These are phyloP conservation scores for Nemotelus nigrinus DNA, from an alignment of 2,888 invertebrate species.

Conservation along the genomic window DNA sequence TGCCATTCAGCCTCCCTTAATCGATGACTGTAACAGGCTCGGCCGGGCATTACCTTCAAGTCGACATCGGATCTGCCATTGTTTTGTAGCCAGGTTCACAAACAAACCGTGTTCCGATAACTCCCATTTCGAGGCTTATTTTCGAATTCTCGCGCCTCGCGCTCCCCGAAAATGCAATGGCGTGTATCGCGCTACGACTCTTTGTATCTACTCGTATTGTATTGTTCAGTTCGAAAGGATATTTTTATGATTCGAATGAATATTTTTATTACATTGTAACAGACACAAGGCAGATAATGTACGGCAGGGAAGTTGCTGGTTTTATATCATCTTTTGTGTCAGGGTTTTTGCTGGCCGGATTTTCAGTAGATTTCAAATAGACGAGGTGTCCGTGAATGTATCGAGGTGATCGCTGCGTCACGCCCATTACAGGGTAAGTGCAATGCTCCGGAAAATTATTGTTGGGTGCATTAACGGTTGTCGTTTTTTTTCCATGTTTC, in stretches of 20 bases:
- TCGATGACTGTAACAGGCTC: neutral
- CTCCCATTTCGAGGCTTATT: neutral
- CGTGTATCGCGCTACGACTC: neutral
- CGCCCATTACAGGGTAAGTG: conserved; percentile 26
- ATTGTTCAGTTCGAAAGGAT: conserved; percentile 22
- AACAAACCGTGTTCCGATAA: conserved; percentile 17
- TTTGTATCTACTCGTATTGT: neutral
- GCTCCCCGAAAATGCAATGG: conserved; percentile 25
- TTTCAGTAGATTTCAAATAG: conserved; percentile 24
- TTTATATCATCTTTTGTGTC: conserved; percentile 10
- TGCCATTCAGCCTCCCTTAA: conserved; percentile 31
- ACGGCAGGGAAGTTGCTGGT: conserved; percentile 25
- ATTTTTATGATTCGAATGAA: conserved; percentile 32
- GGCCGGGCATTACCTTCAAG: conserved; percentile 16
- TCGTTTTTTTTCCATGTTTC: neutral
- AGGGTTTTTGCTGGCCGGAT: neutral
- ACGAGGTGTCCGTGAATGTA: conserved; percentile 16
- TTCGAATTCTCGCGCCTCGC: conserved; percentile 19
- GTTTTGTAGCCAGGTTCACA: conserved; percentile 5
- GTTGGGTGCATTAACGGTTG: conserved; percentile 13
- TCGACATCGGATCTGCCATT: neutral
- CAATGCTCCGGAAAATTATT: conserved; percentile 30
- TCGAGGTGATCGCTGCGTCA: conserved; percentile 28
- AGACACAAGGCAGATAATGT: neutral
- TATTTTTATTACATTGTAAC: conserved; percentile 6